A percentile compares a stretch with the other conserved stretches of the same genome.
These are phyloP conservation scores for Stratiolaelaps scimitus DNA, from an alignment of 1,140 invertebrate species.

Conservation along the genomic window DNA sequence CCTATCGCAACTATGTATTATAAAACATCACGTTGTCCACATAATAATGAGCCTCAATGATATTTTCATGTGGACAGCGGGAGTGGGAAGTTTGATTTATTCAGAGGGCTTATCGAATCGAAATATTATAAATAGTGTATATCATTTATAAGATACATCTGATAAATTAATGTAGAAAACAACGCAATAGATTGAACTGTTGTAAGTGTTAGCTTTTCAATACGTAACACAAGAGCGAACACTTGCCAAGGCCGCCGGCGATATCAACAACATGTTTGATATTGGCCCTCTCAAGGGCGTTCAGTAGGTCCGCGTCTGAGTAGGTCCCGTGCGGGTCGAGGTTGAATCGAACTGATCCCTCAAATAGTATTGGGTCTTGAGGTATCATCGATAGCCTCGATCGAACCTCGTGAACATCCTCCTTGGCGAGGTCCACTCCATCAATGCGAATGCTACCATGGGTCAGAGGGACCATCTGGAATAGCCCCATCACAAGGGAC, in stretches of 20 bases:
- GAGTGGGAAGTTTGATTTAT: too few species aligned
- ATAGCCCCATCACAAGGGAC: constrained; percentile 55
- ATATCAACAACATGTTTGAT: constrained; percentile 43
- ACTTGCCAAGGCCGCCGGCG: constrained; percentile 45
- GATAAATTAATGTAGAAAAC: too few species aligned
- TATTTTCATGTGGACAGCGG: too few species aligned
- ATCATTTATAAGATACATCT: too few species aligned
- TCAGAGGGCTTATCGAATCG: too few species aligned
- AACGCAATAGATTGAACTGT: too few species aligned
- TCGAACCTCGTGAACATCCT: constrained; percentile 55
- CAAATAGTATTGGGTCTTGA: constrained; percentile 51
- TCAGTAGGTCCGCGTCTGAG: constrained; percentile 46
- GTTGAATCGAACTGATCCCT: constrained; percentile 49
- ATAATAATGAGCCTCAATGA: too few species aligned
- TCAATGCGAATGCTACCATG: constrained; percentile 57
- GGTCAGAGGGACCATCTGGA: constrained; percentile 50
- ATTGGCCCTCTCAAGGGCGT: constrained; percentile 45
- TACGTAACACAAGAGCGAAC: constrained; percentile 28
- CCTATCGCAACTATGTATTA: too few species aligned
- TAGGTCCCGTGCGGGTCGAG: constrained; percentile 47
- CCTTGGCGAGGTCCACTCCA: constrained; percentile 50
- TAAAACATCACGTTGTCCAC: too few species aligned
- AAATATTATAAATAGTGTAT: too few species aligned
- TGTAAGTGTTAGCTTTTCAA: too few species aligned
- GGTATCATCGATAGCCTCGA: constrained; percentile 51